Percentiles rank a stretch among this genome's conserved stretches.
These are phyloP conservation scores for Columba janthina DNA, from an alignment of 2,113 vertebrate species.

Conservation along the genomic window DNA sequence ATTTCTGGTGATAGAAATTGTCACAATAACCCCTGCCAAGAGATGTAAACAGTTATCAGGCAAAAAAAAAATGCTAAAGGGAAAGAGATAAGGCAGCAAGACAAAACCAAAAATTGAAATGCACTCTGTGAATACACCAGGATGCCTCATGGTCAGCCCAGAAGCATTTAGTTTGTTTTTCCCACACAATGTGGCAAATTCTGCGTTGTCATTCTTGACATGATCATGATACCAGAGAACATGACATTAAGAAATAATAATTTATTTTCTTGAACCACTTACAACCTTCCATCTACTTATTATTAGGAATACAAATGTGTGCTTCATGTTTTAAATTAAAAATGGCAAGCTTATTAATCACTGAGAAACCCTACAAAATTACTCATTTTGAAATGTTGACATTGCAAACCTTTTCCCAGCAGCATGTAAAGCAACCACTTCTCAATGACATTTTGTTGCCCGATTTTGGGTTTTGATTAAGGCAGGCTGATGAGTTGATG, in stretches of 20 bases:
- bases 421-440: neutral
- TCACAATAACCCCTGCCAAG: neutral
- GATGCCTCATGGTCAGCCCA: neutral
- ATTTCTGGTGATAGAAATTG: neutral
- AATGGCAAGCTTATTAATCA: slow-evolving; percentile 18
- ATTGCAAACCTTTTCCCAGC: neutral
- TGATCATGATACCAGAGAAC: neutral
- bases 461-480: slow-evolving; percentile 6
- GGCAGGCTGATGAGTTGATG: neutral
- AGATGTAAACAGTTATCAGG: neutral
- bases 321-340: slow-evolving; percentile 34
- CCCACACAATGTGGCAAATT: neutral
- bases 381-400: slow-evolving; percentile 8
- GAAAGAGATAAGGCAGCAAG: neutral
- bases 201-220: neutral
- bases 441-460: neutral
- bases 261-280: neutral
- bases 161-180: neutral
- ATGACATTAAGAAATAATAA: neutral
- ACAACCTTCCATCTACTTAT: neutral
- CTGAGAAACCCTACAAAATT: neutral
- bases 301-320: neutral
- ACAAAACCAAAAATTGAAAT: neutral
- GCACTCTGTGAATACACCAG: neutral
- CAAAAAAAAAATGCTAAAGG: neutral